Conservation (phyloP, 2,888 invertebrate genomes). For the Euspilapteryx auroguttella region DNA sequence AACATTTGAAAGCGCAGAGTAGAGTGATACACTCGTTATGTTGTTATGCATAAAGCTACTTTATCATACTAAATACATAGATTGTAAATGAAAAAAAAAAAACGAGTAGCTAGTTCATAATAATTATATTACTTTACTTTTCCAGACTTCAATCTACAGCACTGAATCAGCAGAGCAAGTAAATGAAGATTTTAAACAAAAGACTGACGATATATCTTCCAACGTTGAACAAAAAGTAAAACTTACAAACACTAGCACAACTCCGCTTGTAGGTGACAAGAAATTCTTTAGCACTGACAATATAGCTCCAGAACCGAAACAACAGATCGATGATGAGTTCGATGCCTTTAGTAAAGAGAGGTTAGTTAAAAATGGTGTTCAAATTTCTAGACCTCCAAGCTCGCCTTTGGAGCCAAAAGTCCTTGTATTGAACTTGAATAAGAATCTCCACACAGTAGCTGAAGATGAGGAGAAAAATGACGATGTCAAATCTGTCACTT, state of each 20-base stretch:
- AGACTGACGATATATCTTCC: slow-evolving; percentile 12
- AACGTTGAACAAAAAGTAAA: slow-evolving; percentile 12
- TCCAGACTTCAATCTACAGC: slow-evolving; percentile 16
- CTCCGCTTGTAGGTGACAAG: slow-evolving; percentile 38
- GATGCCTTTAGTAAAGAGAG: slow-evolving; percentile 47
- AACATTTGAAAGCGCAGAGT: too few species aligned
- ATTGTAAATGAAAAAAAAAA: too few species aligned
- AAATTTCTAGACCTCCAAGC: slow-evolving; percentile 20
- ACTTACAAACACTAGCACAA: slow-evolving; percentile 22
- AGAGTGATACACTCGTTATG: too few species aligned
- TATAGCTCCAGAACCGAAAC: too few species aligned
- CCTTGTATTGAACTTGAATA: slow-evolving; percentile 21
- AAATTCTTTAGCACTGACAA: too few species aligned
- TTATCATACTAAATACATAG: too few species aligned
- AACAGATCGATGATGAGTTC: slow-evolving; percentile 54
- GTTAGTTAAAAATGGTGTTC: slow-evolving; percentile 23
- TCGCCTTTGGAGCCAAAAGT: slow-evolving; percentile 28
- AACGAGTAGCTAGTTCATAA: too few species aligned
- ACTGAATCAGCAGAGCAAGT: slow-evolving; percentile 30
- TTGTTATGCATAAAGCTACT: too few species aligned
- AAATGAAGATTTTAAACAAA: slow-evolving; percentile 17
- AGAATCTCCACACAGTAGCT: slow-evolving; percentile 32
- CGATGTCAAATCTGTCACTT: slow-evolving; percentile 15
- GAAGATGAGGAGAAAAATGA: slow-evolving; percentile 40
- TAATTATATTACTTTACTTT: too few species aligned